Evolutionary conservation across 2,888 invertebrate species (phyloP), one percentile per base, ranked within the genome.

Genomic region (Zeuzera pyrina): DNA sequence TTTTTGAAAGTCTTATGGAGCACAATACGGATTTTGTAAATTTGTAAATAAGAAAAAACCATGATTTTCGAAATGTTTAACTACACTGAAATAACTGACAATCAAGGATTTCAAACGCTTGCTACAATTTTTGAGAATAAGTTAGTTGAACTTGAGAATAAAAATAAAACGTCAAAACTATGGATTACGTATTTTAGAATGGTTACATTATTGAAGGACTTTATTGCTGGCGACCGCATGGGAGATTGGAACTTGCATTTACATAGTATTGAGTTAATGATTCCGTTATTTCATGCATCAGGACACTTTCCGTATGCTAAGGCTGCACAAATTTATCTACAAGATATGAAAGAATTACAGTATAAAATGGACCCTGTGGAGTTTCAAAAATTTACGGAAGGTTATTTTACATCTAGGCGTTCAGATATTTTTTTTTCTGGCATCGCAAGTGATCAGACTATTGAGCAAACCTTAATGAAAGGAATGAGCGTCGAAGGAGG

Each of bases 181-280:
- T 31, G 31, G 31, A 15, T 34, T 2, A 42, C 43, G 21, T 49
- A 49, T 36, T 57, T 57, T 31, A 29, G 39, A 4, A 45, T 61
- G 46, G 39, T 55, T 3, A 42, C 47, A 27, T 27, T 62, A 2
- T 29, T 52, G 10, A 56, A 53, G 35, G 35, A 50, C 12, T 58
- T 50, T 31, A 56, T 58, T 12, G 39, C 47, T 35, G 53, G 54
- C 16, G 23, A n/a, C n/a, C n/a, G n/a, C n/a, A n/a, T n/a, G n/a
- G n/a, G n/a, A n/a, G n/a, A n/a, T n/a, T n/a, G 19, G 19, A 6
- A 4, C 8, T 19, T 19, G 19, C 19, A 19, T 19, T 8, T 19
- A 19, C 5, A 19, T 5, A 19, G 5, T 19, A 19, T 19, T 8
- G 8, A 8, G 8, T 6, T 6, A 4, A 19, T 19, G 19, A 4